These are phyloP conservation scores for Zalophus californianus DNA, from an alignment of 2,797 vertebrate species.

Conservation along the genomic window DNA sequence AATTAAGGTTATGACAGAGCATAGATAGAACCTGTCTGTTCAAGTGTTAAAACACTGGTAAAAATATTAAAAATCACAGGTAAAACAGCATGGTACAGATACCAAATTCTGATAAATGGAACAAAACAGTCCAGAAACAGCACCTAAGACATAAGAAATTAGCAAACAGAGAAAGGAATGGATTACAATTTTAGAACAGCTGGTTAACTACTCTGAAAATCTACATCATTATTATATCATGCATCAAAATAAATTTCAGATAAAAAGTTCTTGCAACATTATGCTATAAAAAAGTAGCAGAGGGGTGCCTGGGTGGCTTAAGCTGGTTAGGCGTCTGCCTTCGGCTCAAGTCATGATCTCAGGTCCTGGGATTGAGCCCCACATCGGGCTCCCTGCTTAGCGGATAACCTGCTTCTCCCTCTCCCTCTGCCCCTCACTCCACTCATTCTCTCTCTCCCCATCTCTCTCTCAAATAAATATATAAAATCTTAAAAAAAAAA, in stretches of 20 bases:
- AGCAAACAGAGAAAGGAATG: background rate
- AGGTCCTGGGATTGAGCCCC: no score
- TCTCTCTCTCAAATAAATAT: no score
- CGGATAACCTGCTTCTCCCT: no score
- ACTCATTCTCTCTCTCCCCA: no score
- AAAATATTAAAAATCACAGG: slow-evolving; percentile 5
- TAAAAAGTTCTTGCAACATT: slow-evolving; percentile 29
- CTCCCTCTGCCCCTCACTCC: no score
- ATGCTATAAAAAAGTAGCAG: background rate
- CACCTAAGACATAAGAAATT: background rate
- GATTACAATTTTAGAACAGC: background rate
- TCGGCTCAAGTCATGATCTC: no score
- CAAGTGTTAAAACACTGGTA: background rate
- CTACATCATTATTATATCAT: background rate
- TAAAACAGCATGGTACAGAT: background rate
- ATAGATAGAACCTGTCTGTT: background rate
- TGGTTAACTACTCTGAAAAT: slow-evolving; percentile 23
- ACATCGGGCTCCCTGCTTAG: no score
- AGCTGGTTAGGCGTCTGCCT: no score
- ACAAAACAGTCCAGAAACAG: slow-evolving; percentile 7
- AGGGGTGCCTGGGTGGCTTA: background rate
- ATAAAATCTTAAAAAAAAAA: no score
- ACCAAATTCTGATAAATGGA: background rate
- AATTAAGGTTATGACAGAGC: background rate
- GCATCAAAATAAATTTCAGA: slow-evolving; percentile 25